Base-by-base conservation (phyloP, 2,113 vertebrate genomes). In the Rhinopomastus cyanomelas region DNA sequence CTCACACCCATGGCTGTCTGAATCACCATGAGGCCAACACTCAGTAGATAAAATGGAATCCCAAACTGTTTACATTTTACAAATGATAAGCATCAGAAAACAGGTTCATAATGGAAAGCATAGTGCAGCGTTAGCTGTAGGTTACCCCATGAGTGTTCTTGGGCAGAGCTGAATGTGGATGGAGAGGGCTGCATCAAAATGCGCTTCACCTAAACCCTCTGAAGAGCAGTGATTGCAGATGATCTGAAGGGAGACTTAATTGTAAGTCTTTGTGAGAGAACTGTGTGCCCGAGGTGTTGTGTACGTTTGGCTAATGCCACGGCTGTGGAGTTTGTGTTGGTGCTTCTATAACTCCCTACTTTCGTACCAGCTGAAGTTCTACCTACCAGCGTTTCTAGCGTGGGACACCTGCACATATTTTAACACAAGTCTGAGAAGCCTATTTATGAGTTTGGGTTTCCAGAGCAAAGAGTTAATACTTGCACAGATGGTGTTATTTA, bases 1-100 rank as follows among this genome's bases (percentile, higher is more conserved):
- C 1, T 86, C 39, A 5, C 0, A 1, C 36, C 20, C 30, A 0
- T 32, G 32, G 53, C n/a, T n/a, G n/a, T n/a, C 66, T 61, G 59
- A 52, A 37, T 61, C 55, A 42, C 36, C 8, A 1, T 5, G 59
- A 80, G 67, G 15, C 7, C 75, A 46, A 42, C 9, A 4, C 12
- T 79, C 20, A 5, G 32, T 12, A 48, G 27, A 27, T 51, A 73
- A 80, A 85, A 59, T 30, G 55, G 36, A 68, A 82, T 76, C 52
- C 60, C 32, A 73, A 69, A 29, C 46, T 27, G 21, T 76, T 82
- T 51, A 13, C 8, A 6, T 76, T 73, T 87, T 23, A n/a, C 9
- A 74, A 74, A 66, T 2, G 1, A 21, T 37, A 69, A 62, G 51
- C 59, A 52, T 56, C 42, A 37, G 60, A 36, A 93, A 90, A 59